Percentiles rank a stretch among this genome's conserved stretches.
phyloP scores from a whole-genome alignment of 2,113 vertebrate species.

The Hippolais icterina region DNA sequence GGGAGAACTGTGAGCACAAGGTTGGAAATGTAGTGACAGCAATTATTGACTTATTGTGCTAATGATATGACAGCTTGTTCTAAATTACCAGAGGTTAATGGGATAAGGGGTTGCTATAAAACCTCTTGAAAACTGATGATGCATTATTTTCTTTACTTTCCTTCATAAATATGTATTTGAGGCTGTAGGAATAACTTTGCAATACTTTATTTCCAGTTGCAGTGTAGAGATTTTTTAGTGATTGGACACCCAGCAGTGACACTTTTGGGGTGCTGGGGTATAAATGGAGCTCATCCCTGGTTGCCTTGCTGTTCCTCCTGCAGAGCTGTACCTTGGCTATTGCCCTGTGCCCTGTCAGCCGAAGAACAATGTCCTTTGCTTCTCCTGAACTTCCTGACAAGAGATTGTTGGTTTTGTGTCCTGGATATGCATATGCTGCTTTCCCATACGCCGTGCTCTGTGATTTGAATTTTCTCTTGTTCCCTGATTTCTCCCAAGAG shows the following conservation, averaged over 20 bases:
- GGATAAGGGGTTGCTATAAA: constrained; percentile 47
- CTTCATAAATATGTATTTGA: constrained; percentile 47
- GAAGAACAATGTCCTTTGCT: not conserved
- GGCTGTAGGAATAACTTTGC: not conserved
- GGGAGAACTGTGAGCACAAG: not conserved
- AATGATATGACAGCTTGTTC: constrained; percentile 55
- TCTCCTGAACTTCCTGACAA: not conserved
- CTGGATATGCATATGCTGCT: not conserved
- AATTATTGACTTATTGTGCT: constrained; percentile 60
- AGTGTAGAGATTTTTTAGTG: not conserved
- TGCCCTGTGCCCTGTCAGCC: not conserved
- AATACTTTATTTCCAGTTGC: not conserved
- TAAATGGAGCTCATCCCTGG: not conserved
- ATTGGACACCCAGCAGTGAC: fast-evolving
- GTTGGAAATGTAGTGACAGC: constrained; percentile 26
- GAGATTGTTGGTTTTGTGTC: not conserved
- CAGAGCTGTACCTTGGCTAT: not conserved
- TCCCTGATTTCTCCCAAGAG: not conserved
- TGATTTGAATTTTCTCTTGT: not conserved
- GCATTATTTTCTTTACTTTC: constrained; percentile 29
- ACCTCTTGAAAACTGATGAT: constrained; percentile 19
- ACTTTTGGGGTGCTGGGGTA: not conserved
- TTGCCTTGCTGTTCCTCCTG: not conserved
- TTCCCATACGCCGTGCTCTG: fast-evolving
- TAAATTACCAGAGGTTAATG: constrained; percentile 61